These are phyloP conservation scores for Pteronura brasiliensis DNA, from an alignment of 2,113 vertebrate species.

Conservation along the genomic window DNA sequence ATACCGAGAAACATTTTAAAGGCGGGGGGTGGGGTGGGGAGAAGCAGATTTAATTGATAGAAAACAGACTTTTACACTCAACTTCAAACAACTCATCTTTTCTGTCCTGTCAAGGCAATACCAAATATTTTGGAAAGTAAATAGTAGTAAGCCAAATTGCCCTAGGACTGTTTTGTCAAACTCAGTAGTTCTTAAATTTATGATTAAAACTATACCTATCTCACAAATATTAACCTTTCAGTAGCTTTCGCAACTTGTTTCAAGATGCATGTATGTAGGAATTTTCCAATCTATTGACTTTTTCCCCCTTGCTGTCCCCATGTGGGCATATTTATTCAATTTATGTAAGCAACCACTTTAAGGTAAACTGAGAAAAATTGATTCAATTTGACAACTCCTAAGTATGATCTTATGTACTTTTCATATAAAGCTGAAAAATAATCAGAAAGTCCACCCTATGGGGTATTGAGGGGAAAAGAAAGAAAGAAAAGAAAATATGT, in stretches of 20 bases:
- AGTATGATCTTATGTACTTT: background rate
- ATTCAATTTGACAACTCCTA: background rate
- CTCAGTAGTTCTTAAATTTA: slow-evolving; percentile 64
- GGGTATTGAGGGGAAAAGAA: background rate
- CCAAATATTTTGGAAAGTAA: slow-evolving; percentile 79
- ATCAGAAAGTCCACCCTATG: background rate
- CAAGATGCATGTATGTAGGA: background rate
- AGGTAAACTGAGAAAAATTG: slow-evolving; percentile 47
- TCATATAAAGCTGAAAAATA: background rate
- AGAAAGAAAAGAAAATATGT: background rate
- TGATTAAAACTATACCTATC: slow-evolving; percentile 69
- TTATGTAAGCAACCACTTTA: slow-evolving; percentile 62
- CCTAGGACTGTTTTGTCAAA: slow-evolving; percentile 66
- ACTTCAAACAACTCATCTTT: slow-evolving; percentile 63
- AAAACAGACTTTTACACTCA: slow-evolving; percentile 57
- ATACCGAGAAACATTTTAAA: slow-evolving; percentile 72
- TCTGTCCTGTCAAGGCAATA: slow-evolving; percentile 64
- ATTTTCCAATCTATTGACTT: background rate
- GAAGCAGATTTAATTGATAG: slow-evolving; percentile 77
- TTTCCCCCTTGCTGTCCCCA: background rate
- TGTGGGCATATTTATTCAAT: background rate
- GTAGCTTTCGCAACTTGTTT: slow-evolving; percentile 50
- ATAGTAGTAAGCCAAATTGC: slow-evolving; percentile 70
- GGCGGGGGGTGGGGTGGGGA: background rate
- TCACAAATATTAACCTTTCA: slow-evolving; percentile 51